Conservation (phyloP, 2,888 invertebrate species). For the Salticus scenicus region DNA sequence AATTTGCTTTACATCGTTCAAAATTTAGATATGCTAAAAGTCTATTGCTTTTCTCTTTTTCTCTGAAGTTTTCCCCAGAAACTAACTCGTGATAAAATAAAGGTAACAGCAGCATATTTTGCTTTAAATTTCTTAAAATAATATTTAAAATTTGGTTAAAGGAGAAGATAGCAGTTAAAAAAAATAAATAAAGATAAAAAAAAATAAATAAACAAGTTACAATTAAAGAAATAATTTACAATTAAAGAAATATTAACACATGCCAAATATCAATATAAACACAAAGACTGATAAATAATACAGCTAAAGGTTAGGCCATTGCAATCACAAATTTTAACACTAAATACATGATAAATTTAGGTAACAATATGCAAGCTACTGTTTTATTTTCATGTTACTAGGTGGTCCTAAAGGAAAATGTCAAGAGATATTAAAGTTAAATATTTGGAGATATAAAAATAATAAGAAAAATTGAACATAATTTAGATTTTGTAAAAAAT, state of each 20-base stretch:
- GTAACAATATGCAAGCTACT: neutral
- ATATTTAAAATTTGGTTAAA: neutral
- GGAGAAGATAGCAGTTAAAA: neutral
- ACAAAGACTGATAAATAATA: conserved; percentile 26
- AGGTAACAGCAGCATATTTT: neutral
- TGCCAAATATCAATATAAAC: conserved; percentile 32
- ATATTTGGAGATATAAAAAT: neutral
- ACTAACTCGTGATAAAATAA: no score
- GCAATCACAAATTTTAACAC: neutral
- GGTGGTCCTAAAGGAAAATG: neutral
- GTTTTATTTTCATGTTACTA: neutral
- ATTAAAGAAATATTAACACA: conserved; percentile 24
- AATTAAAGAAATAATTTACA: conserved; percentile 19
- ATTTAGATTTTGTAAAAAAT: neutral
- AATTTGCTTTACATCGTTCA: neutral
- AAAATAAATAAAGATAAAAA: conserved; percentile 16
- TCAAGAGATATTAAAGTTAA: neutral
- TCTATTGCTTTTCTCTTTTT: no score
- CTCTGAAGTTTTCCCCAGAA: no score
- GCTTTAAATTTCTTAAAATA: neutral
- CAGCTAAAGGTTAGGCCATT: neutral
- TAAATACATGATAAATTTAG: neutral
- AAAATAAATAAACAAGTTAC: conserved; percentile 24
- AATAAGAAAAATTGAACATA: neutral
- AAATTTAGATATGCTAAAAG: no score